Evolutionary conservation across 1,140 invertebrate species (phyloP).

Genomic region (Drosophila takahashii): DNA sequence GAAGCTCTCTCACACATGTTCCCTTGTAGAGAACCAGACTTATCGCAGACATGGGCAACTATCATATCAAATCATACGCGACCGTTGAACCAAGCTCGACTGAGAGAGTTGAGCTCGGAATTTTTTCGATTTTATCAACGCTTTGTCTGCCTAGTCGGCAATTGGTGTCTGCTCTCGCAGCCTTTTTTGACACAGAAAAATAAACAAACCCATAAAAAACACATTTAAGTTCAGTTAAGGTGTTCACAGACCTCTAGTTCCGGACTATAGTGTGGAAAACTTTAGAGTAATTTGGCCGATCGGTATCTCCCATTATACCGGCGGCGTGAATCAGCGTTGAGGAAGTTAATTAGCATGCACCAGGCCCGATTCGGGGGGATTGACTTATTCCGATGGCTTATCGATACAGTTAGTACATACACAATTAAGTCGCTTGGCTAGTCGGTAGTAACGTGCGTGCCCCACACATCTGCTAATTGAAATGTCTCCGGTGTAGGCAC

Average conservation of each 20-base stretch:
- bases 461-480: slow-evolving; percentile 18
- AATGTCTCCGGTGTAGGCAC: slow-evolving; percentile 30
- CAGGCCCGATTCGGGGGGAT: slow-evolving; percentile 34
- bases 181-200: slow-evolving; percentile 25
- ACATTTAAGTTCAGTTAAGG: slow-evolving; percentile 27
- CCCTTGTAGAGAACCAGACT: slow-evolving; percentile 28
- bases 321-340: slow-evolving; percentile 35
- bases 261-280: slow-evolving; percentile 41
- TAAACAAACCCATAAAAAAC: slow-evolving; percentile 13
- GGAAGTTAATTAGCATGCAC: slow-evolving; percentile 75
- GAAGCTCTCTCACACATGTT: slow-evolving; percentile 14
- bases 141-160: slow-evolving; percentile 40
- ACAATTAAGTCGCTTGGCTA: slow-evolving; percentile 24
- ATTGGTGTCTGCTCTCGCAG: slow-evolving; percentile 30
- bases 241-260: slow-evolving; percentile 50
- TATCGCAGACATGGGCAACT: slow-evolving; percentile 36
- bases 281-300: slow-evolving; percentile 35
- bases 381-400: slow-evolving; percentile 55
- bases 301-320: neutral
- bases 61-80: slow-evolving; percentile 32
- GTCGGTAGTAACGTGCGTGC: slow-evolving; percentile 32
- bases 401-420: slow-evolving; percentile 45
- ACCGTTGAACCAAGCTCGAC: slow-evolving; percentile 34
- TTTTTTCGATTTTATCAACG: slow-evolving; percentile 42
- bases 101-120: slow-evolving; percentile 39